Evolutionary conservation across 2,888 invertebrate genomes (phyloP).

Genomic region (Oscheius myriophilus): DNA sequence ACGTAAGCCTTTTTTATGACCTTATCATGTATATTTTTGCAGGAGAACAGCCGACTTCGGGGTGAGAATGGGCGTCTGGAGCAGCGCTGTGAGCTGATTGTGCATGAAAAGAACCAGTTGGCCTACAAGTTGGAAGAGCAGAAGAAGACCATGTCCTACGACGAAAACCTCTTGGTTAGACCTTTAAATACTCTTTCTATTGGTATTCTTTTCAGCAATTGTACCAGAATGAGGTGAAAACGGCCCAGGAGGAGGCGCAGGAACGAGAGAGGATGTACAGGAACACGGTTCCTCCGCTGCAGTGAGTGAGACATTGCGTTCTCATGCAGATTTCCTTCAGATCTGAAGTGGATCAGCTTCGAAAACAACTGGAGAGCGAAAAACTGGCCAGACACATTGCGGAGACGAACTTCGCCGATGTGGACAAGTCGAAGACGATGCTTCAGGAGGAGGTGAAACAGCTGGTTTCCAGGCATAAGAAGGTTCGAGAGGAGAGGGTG

Average conservation of each 20-base stretch:
- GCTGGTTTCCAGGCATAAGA: constrained; percentile 48
- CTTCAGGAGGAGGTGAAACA: constrained; percentile 71
- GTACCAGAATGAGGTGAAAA: constrained; percentile 21
- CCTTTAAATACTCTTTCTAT: background rate
- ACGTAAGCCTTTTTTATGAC: constrained; percentile 20
- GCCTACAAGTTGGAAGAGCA: constrained; percentile 13
- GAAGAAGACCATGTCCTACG: background rate
- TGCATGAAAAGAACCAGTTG: constrained; percentile 20
- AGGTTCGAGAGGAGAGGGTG: constrained; percentile 16
- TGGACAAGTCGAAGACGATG: constrained; percentile 94
- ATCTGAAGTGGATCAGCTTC: constrained; percentile 37
- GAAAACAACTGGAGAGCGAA: constrained; percentile 44
- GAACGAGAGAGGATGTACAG: constrained; percentile 24
- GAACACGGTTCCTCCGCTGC: constrained; percentile 5
- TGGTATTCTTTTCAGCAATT: constrained; percentile 4
- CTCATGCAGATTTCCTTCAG: constrained; percentile 3
- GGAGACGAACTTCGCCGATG: constrained; percentile 91
- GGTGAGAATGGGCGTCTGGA: constrained; percentile 35
- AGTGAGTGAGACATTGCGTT: constrained; percentile 4
- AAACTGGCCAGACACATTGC: constrained; percentile 31
- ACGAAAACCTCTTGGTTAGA: constrained; percentile 21
- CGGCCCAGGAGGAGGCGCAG: constrained; percentile 23
- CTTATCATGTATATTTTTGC: background rate
- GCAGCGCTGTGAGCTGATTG: constrained; percentile 9
- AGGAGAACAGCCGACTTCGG: constrained; percentile 26